Evolutionary conservation across 2,888 invertebrate species (phyloP), one percentile per base, ranked within the genome.

Genomic region (Pachycephus smyrnensis): DNA sequence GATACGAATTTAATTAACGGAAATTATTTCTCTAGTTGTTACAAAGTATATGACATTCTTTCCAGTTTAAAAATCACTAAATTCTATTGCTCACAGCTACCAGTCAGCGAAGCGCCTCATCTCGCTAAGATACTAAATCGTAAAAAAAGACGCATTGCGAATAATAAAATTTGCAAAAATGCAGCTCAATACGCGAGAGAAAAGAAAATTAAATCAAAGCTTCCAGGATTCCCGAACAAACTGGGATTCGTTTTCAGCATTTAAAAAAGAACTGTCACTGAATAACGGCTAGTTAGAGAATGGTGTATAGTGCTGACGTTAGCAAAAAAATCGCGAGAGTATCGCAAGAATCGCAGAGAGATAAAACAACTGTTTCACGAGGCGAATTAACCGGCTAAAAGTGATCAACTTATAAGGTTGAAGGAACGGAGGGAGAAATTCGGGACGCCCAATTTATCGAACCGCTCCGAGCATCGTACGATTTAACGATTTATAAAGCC

Each of bases 361-460:
- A 23, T 55, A 2, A 55, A 55, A 23, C 6, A 23, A 55, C 23
- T 55, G 55, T 23, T 55, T 55, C 55, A 23, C 55, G 55, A 23
- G 9, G 55, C 23, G 55, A 55, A 55, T 55, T 55, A 55, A 55
- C 55, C 55, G 55, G 55, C 55, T 55, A 55, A 55, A 55, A 55
- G 23, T 55, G 55, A 55, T 55, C 55, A 55, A 55, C 23, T 6
- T 55, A 23, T 55, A 55, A 23, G 55, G 55, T 55, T 23, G 55
- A 55, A 55, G 55, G 55, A 55, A 55, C 23, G 55, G 23, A 15
- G 23, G 4, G 23, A 71, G 30, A 31, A 32, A 71, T 71, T 33
- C 30, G 71, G 71, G 71, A 71, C 71, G 71, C 71, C 71, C 71
- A 33, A 71, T 33, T 32, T 71, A 33, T 71, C 71, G 71, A 71